Evolutionary conservation across 2,797 vertebrate genomes (phyloP), one percentile per base, ranked within the genome.

Genomic region (Vultur gryphus): DNA sequence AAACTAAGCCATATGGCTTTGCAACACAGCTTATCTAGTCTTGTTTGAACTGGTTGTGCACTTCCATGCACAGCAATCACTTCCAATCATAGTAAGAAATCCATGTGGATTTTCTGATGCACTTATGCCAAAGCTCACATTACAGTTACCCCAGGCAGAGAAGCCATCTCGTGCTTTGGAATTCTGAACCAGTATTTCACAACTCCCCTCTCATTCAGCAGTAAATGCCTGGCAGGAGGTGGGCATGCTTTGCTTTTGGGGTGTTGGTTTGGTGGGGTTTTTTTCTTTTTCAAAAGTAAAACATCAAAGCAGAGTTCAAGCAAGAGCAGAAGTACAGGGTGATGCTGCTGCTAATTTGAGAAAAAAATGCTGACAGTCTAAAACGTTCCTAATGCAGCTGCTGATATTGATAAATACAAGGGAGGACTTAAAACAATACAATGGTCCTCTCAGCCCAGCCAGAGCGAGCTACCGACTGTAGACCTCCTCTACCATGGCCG

Each of bases 1-100:
- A 95, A 97, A 91, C 96, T 97, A 95, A 96, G 96, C 96, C 96
- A 97, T 94, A 96, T 96, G 96, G 95, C 84, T 96, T 93, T 95
- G 87, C 87, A 96, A 93, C 76, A 87, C 35, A 89, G 96, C 92
- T 96, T 97, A 97, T 97, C 96, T 97, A 96, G 97, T 95, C 96
- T 80, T 97, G 90, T 97, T 96, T 95, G 96, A 97, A 97, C 95
- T 65, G 83, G 85, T 94, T 84, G 82, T 82, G 66, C 79, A 94
- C 90, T 96, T 90, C 80, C 87, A 96, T 3, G 43, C 84, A 83
- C 67, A 89, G 78, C 67, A 87, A 80, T 97, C 94, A 83, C 92
- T 95, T 95, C 95, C 92, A 97, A 97, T 95, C 88, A 95, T 16
- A 87, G 88, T 71, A 93, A 90, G 86, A 96, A 93, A 95, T 73